A percentile compares a stretch with the other conserved stretches of the same genome.
phyloP scores from a whole-genome alignment of 2,888 invertebrate genomes.

The Cryptus viduatorius region DNA sequence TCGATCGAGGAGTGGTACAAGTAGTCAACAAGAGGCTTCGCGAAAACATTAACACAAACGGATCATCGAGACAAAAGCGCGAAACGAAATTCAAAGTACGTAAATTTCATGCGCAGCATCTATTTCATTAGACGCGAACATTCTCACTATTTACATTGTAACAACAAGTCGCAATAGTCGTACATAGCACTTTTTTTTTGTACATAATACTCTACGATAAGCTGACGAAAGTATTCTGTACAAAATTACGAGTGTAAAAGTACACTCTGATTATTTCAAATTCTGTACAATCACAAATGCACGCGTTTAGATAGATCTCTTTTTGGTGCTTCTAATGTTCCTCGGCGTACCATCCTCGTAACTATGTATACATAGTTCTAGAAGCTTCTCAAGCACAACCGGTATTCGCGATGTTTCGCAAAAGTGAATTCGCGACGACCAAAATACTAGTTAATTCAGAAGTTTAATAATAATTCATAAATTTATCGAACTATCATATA shows the following conservation, averaged over 20 bases:
- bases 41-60: neutral
- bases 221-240: constrained; percentile 3
- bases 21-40: neutral
- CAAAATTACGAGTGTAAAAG: constrained; percentile 19
- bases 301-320: neutral
- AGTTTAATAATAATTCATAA: constrained; percentile 36
- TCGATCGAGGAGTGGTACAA: neutral
- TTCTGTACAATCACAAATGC: constrained; percentile 23
- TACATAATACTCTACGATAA: constrained; percentile 9
- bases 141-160: constrained; percentile 37
- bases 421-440: constrained; percentile 7
- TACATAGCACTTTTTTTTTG: constrained; percentile 1
- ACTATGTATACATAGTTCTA: neutral
- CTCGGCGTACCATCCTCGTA: neutral
- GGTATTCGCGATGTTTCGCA: neutral
- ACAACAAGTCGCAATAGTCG: constrained; percentile 10
- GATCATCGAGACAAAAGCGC: constrained; percentile 16
- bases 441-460: constrained; percentile 24
- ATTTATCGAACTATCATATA: constrained; percentile 55
- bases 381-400: constrained; percentile 1
- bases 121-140: neutral
- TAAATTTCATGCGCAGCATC: neutral
- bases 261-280: neutral
- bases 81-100: neutral
- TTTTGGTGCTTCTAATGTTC: neutral